phyloP scores from a whole-genome alignment of 2,113 vertebrate species.

The Rhinopomastus cyanomelas region DNA sequence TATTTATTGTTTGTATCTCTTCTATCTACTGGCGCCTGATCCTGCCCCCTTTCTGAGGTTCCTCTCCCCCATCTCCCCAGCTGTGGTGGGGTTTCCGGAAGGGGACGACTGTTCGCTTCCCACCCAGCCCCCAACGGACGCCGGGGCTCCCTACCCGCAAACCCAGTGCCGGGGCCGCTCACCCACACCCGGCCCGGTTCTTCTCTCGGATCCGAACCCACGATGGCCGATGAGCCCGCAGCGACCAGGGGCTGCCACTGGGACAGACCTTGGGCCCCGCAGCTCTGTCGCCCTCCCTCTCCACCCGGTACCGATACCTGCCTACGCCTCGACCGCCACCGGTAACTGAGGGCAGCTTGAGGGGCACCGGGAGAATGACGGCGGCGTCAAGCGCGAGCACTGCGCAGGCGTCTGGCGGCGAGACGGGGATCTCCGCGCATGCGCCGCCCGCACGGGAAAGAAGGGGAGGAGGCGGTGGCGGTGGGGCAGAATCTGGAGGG shows the following conservation, averaged over 20 bases:
- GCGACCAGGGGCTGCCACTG: not conserved
- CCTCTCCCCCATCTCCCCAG: not conserved
- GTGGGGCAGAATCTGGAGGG: too few relatives aligned
- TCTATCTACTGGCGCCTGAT: fast-evolving
- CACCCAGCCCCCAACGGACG: fast-evolving
- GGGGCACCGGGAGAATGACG: not conserved
- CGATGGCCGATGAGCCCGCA: not conserved
- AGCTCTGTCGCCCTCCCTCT: not conserved
- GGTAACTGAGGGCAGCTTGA: not conserved
- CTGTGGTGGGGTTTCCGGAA: too few relatives aligned
- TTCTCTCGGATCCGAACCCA: too few relatives aligned
- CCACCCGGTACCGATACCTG: not conserved
- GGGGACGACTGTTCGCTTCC: not conserved
- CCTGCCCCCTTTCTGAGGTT: fast-evolving
- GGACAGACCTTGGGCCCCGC: not conserved
- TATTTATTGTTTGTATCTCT: too few relatives aligned
- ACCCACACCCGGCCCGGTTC: not conserved
- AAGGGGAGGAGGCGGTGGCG: too few relatives aligned
- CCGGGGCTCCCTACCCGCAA: not conserved
- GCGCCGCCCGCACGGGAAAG: too few relatives aligned
- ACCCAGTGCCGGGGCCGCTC: not conserved
- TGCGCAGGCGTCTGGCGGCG: not conserved
- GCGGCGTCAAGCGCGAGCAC: not conserved
- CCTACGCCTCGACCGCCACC: not conserved
- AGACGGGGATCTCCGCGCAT: too few relatives aligned